Evolutionary conservation across 2,113 vertebrate species (phyloP), one percentile per base, ranked within the genome.

Genomic region (Calidris pygmaea): DNA sequence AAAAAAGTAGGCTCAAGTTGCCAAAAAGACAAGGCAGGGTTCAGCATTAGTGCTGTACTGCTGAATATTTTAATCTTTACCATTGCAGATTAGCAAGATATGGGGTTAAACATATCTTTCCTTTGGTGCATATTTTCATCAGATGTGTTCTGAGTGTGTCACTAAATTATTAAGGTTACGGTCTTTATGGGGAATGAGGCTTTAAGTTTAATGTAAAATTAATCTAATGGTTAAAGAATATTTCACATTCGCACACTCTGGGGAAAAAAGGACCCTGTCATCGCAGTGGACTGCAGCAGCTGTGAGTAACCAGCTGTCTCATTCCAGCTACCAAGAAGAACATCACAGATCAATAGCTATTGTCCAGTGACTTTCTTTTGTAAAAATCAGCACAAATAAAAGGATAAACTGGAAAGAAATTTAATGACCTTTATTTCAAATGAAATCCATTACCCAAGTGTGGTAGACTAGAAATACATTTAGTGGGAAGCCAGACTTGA

Each of bases 11-110:
- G 30, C 14, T 58, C 7, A 63, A 22, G 22, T n/a, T 63, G 14
- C 52, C 0, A 0, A 18, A 26, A 78, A 74, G 20, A 6, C 13
- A 11, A 1, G 3, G 8, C 0, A 4, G 9, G 6, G 3, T 60
- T 85, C 32, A 27, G 1, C 17, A 12, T 2, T 68, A 6, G 11
- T 60, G 23, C 17, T 80, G 12, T 50, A 8, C 29, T 32, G 6
- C 6, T 50, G 7, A 20, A 12, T 59, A 23, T 67, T 60, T 66
- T 53, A 56, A 67, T 39, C 9, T 59, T 83, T 72, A 24, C 30
- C 21, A 48, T n/a, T 86, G 14, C 24, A 58, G 10, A 32, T 45
- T 52, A 71, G 3, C 16, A 71, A 27, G 4, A 10, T 62, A 35
- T 5, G 15, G 16, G 2, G 4, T 70, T 86, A 78, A 78, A 65